Conservation (phyloP, 1,140 invertebrate genomes). For the Coptotermes formosanus region DNA sequence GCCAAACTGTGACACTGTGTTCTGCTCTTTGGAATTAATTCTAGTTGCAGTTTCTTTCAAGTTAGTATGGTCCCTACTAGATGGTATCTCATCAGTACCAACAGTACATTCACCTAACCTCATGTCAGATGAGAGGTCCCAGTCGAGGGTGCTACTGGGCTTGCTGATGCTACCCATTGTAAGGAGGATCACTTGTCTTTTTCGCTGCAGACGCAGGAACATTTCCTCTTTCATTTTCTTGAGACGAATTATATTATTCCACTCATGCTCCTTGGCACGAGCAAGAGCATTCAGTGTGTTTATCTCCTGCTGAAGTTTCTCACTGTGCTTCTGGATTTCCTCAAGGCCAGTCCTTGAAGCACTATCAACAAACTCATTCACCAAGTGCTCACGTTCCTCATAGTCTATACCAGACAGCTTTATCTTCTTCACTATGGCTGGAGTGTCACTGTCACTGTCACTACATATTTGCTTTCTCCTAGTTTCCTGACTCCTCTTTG, state of each 20-base stretch:
- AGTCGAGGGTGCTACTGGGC: neutral
- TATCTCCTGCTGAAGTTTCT: constrained; percentile 59
- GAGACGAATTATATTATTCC: constrained; percentile 75
- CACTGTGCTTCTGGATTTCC: constrained; percentile 57
- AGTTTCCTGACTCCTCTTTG: constrained; percentile 1
- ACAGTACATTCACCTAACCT: constrained; percentile 22
- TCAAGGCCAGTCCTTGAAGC: constrained; percentile 55
- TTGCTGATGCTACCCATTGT: constrained; percentile 38
- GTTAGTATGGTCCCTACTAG: neutral
- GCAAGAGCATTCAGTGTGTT: constrained; percentile 65
- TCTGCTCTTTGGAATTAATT: constrained; percentile 12
- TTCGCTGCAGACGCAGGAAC: constrained; percentile 63
- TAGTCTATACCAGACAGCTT: constrained; percentile 40
- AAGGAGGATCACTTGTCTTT: constrained; percentile 58
- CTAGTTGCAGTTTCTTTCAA: neutral
- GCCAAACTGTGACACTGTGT: neutral
- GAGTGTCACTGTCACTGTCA: constrained; percentile 41
- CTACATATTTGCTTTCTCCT: constrained; percentile 23
- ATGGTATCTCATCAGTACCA: neutral
- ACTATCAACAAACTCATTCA: constrained; percentile 59
- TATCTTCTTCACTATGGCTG: constrained; percentile 43
- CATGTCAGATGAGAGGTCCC: constrained; percentile 25
- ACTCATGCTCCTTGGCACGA: constrained; percentile 76
- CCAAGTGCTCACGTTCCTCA: constrained; percentile 53
- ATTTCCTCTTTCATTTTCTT: constrained; percentile 81